These are phyloP conservation scores for Catostomus latipinnis DNA, from an alignment of 2,797 vertebrate species.

Conservation along the genomic window DNA sequence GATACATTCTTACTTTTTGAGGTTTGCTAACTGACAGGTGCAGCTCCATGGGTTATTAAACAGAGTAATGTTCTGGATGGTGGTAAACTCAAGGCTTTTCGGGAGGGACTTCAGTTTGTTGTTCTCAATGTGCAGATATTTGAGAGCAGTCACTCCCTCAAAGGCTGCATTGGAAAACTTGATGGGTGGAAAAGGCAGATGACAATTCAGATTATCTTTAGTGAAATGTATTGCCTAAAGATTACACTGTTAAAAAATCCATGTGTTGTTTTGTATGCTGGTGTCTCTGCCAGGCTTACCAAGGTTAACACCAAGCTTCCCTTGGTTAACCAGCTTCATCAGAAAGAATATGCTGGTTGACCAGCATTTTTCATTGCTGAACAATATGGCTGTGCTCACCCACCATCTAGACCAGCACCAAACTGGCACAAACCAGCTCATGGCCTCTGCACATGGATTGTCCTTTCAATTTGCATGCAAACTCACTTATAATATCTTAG, in stretches of 20 bases:
- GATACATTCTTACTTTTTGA: constrained; percentile 82
- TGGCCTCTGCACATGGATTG: neutral
- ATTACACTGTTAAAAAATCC: too few relatives aligned
- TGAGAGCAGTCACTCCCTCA: constrained; percentile 82
- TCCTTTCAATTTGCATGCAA: neutral
- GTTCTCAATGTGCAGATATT: constrained; percentile 86
- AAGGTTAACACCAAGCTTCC: too few relatives aligned
- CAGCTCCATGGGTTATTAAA: constrained; percentile 92
- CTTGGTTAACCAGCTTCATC: too few relatives aligned
- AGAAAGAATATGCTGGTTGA: too few relatives aligned
- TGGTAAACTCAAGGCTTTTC: constrained; percentile 78
- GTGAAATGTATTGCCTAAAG: neutral
- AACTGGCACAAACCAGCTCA: too few relatives aligned
- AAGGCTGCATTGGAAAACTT: constrained; percentile 91
- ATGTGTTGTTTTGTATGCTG: too few relatives aligned
- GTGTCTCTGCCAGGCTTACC: too few relatives aligned
- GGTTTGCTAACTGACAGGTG: constrained; percentile 85
- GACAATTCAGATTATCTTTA: constrained; percentile 1
- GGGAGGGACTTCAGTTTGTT: constrained; percentile 89
- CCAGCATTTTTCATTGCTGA: too few relatives aligned
- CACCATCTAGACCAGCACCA: too few relatives aligned
- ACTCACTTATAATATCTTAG: constrained; percentile 29
- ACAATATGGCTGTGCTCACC: too few relatives aligned
- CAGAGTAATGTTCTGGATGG: constrained; percentile 85
- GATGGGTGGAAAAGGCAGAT: constrained; percentile 41